Evolutionary conservation across 2,888 invertebrate species (phyloP).

Genomic region (Osedax fenrisi): DNA sequence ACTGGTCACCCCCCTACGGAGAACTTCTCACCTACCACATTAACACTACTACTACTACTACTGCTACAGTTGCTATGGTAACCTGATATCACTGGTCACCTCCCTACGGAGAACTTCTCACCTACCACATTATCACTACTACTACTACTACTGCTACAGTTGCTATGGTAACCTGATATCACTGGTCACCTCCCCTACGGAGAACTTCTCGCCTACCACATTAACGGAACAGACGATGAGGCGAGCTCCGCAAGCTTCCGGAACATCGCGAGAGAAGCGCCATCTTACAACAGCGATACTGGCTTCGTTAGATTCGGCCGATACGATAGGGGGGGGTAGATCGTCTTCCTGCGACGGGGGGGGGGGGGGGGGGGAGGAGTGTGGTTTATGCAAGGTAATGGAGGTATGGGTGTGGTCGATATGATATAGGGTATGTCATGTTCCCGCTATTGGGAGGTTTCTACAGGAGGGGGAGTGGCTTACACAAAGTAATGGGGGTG

Average conservation of each 20-base stretch:
- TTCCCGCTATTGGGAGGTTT: not conserved
- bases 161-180: slow-evolving; percentile 48
- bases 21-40: too few relatives aligned
- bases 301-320: slow-evolving; percentile 41
- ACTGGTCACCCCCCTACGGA: too few relatives aligned
- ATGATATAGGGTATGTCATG: not conserved
- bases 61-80: too few relatives aligned
- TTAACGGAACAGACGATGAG: slow-evolving; percentile 45
- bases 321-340: slow-evolving; percentile 45
- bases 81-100: too few relatives aligned
- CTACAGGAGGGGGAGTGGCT: not conserved
- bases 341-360: slow-evolving; percentile 34
- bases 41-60: too few relatives aligned
- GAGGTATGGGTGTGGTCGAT: not conserved
- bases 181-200: slow-evolving; percentile 43
- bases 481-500: too few relatives aligned
- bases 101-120: too few relatives aligned
- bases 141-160: too few relatives aligned
- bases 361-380: not conserved
- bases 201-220: slow-evolving; percentile 45
- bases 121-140: too few relatives aligned
- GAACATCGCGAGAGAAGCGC: slow-evolving; percentile 37
- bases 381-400: not conserved
- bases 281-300: slow-evolving; percentile 42
- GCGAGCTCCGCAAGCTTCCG: slow-evolving; percentile 33